phyloP scores from a whole-genome alignment of 2,113 vertebrate species.

The Phrynosoma platyrhinos region DNA sequence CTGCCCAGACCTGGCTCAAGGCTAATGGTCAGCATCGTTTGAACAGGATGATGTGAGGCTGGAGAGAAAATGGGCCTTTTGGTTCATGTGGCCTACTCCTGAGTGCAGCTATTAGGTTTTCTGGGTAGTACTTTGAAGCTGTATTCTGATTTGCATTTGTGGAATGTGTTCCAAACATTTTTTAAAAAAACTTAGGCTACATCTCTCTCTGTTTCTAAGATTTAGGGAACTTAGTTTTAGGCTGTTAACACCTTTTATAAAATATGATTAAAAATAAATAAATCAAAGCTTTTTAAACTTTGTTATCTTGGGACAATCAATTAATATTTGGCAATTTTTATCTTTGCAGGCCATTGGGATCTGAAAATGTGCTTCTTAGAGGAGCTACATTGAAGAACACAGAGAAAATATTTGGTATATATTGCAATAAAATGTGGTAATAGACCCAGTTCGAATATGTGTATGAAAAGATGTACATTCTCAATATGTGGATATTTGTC shows the following conservation, averaged over 20 bases:
- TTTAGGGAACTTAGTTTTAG: neutral
- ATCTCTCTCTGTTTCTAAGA: neutral
- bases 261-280: neutral
- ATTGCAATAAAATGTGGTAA: slow-evolving; percentile 14
- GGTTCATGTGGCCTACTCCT: too few relatives aligned
- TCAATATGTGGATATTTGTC: neutral
- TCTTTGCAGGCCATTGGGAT: slow-evolving; percentile 88
- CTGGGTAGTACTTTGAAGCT: neutral
- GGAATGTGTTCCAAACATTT: neutral
- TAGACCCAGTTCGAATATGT: neutral
- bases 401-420: slow-evolving; percentile 90
- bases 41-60: too few relatives aligned
- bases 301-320: neutral
- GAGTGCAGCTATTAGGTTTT: neutral
- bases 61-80: too few relatives aligned
- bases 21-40: too few relatives aligned
- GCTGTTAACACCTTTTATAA: neutral
- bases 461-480: neutral
- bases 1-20: too few relatives aligned
- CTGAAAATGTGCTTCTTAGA: slow-evolving; percentile 94
- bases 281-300: neutral
- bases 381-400: slow-evolving; percentile 98
- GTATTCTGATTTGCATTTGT: neutral
- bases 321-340: slow-evolving; percentile 20
- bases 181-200: neutral